phyloP scores from a whole-genome alignment of 2,113 vertebrate genomes.

The Syrmaticus mikado region DNA sequence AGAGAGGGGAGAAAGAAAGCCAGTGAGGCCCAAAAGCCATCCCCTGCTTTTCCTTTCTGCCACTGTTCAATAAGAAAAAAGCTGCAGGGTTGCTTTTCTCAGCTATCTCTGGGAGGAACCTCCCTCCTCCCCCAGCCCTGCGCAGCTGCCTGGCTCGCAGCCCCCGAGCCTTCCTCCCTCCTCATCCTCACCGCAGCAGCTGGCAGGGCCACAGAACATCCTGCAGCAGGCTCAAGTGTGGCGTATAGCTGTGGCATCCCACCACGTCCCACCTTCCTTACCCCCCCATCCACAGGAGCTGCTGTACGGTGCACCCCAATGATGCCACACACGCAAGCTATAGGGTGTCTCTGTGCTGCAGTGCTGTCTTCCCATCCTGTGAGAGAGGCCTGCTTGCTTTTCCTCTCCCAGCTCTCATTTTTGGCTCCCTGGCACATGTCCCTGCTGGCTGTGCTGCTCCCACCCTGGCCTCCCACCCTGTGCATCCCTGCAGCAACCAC shows the following conservation, averaged over 20 bases:
- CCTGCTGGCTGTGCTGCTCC: neutral
- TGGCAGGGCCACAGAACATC: neutral
- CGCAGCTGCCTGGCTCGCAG: neutral
- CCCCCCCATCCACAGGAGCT: rapidly evolving
- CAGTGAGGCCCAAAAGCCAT: neutral
- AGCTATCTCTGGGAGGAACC: neutral
- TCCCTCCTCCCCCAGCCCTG: neutral
- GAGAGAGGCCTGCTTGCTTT: rapidly evolving
- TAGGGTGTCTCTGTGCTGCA: neutral
- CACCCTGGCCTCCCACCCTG: neutral
- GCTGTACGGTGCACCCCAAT: neutral
- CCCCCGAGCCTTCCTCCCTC: neutral
- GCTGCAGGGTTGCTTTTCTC: constrained; percentile 1
- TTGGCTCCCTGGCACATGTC: neutral
- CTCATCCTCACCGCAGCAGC: neutral
- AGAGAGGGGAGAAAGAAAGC: neutral
- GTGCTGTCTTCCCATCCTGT: rapidly evolving
- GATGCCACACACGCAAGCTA: neutral
- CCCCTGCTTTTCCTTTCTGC: neutral
- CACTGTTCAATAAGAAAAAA: neutral
- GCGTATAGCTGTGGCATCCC: neutral
- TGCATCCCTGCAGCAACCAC: neutral
- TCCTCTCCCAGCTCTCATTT: neutral
- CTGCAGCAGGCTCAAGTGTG: rapidly evolving
- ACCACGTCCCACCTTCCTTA: neutral